Evolutionary conservation across 2,797 vertebrate genomes (phyloP).

Genomic region (Eurystomus glaucurus): DNA sequence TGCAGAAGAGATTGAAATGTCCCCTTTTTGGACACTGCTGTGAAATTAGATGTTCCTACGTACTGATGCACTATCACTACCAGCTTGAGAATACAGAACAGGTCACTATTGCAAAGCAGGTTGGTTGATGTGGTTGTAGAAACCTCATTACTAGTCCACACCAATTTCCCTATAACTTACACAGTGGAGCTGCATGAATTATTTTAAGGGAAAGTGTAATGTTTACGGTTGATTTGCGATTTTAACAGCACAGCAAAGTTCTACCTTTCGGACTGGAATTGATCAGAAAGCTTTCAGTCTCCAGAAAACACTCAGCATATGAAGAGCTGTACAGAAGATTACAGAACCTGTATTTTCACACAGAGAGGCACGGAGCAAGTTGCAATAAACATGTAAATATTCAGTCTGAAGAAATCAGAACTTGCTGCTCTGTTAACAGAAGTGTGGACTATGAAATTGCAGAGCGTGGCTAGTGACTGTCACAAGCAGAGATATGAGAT

Average conservation of each 20-base stretch:
- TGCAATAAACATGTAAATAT: not conserved
- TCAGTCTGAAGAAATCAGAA: not conserved
- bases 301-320: not conserved
- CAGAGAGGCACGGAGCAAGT: not conserved
- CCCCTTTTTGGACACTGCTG: rapidly evolving
- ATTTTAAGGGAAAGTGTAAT: not conserved
- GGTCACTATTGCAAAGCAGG: not conserved
- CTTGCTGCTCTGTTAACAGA: not conserved
- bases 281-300: not conserved
- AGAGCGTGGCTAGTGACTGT: not conserved
- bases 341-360: not conserved
- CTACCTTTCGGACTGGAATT: not conserved
- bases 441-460: not conserved
- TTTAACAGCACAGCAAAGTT: not conserved
- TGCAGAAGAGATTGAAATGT: not conserved
- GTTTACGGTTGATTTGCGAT: not conserved
- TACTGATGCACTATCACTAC: not conserved
- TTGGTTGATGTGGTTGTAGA: not conserved
- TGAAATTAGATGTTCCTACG: not conserved
- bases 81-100: not conserved
- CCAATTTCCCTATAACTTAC: not conserved
- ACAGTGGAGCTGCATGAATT: not conserved
- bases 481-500: not conserved
- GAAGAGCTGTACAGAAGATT: not conserved
- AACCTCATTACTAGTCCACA: not conserved